Evolutionary conservation across 2,797 vertebrate species (phyloP).

Genomic region (Neoniphon sammara): DNA sequence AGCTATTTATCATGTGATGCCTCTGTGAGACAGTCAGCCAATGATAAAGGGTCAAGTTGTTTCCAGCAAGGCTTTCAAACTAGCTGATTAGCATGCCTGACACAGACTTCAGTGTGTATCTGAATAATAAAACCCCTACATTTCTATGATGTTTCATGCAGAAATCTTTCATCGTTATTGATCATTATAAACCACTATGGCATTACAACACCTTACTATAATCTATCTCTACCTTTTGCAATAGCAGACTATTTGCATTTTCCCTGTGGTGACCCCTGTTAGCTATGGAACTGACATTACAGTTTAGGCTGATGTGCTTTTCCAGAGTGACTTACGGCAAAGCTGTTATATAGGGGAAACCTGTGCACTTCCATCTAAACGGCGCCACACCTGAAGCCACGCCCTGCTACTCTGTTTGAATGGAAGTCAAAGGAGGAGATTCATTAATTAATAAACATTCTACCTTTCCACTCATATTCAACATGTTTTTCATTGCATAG

Average conservation of each 20-base stretch:
- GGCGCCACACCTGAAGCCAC: no score
- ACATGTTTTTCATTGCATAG: no score
- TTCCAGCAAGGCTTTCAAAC: slow-evolving; percentile 21
- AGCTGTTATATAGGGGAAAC: no score
- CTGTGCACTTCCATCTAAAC: no score
- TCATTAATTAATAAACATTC: no score
- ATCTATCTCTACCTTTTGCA: background rate
- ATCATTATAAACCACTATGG: slow-evolving; percentile 4
- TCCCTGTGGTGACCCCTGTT: background rate
- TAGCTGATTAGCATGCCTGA: slow-evolving; percentile 38
- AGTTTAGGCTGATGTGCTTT: background rate
- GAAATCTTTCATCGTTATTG: slow-evolving; percentile 5
- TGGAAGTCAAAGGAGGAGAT: no score
- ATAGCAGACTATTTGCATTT: background rate
- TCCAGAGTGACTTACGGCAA: background rate
- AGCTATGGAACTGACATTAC: background rate
- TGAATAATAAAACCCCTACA: slow-evolving; percentile 18
- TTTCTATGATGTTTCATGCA: slow-evolving; percentile 17
- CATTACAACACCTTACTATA: background rate
- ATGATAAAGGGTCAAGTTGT: slow-evolving; percentile 35
- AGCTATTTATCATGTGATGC: slow-evolving; percentile 50
- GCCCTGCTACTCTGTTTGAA: no score
- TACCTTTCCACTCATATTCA: no score
- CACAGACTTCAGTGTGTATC: slow-evolving; percentile 7
- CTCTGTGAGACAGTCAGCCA: slow-evolving; percentile 8